Evolutionary conservation across 1,140 invertebrate species (phyloP).

Genomic region (Epicauta chinensis): DNA sequence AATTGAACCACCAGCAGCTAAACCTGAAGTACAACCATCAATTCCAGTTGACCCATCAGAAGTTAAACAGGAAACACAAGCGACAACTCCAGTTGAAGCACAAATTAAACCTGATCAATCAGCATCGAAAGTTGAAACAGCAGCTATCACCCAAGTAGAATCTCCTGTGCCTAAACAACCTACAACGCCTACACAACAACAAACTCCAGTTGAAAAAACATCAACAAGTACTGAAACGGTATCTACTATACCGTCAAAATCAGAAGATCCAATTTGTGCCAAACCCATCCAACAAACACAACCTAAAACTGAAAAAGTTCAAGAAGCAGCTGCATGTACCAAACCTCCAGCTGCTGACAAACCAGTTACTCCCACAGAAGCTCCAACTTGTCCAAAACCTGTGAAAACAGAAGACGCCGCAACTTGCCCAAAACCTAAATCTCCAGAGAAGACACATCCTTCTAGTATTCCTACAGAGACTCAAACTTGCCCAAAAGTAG

Average conservation of each 20-base stretch:
- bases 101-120: constrained; percentile 2
- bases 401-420: constrained; percentile 23
- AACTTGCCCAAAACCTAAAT: constrained; percentile 18
- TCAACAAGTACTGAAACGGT: no score
- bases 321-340: constrained; percentile 1
- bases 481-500: constrained; percentile 14
- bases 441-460: no score
- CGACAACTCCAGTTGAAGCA: background rate
- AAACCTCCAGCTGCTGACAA: background rate
- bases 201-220: background rate
- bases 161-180: no score
- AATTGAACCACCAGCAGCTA: background rate
- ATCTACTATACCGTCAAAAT: background rate
- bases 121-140: constrained; percentile 3
- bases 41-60: background rate
- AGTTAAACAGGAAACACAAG: constrained; percentile 5
- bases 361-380: constrained; percentile 2
- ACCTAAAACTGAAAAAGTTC: background rate
- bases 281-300: background rate
- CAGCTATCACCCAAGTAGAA: no score
- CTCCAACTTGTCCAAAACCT: constrained; percentile 18
- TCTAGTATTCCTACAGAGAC: no score
- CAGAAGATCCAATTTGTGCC: background rate
- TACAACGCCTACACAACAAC: no score
- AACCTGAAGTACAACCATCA: no score